Evolutionary conservation across 2,888 invertebrate genomes (phyloP).

Genomic region (Lochmaea crataegi): DNA sequence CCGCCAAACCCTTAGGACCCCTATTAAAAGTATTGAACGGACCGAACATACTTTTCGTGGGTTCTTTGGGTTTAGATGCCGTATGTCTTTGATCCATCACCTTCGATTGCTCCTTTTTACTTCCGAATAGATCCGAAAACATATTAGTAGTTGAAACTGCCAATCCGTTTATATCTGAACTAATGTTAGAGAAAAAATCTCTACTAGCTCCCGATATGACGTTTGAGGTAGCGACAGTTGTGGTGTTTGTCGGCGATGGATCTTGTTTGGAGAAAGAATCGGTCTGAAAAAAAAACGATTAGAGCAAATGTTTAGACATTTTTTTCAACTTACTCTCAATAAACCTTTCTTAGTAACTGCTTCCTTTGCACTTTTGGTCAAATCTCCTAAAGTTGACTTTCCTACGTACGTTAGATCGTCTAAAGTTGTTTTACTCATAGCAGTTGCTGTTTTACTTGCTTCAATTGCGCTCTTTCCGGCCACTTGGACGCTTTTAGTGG

Average conservation of each 20-base stretch:
- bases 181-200: constrained; percentile 91
- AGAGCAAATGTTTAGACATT: constrained; percentile 11
- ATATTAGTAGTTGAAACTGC: constrained; percentile 94
- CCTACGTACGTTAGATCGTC: constrained; percentile 91
- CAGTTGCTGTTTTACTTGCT: constrained; percentile 89
- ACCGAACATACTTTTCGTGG: constrained; percentile 72
- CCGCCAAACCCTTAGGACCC: constrained; percentile 86
- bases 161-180: constrained; percentile 91
- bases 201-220: constrained; percentile 77
- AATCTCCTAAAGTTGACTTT: constrained; percentile 89
- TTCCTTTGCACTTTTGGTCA: constrained; percentile 92
- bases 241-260: constrained; percentile 69
- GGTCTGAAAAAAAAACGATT: constrained; percentile 49
- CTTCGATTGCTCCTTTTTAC: constrained; percentile 66
- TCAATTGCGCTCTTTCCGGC: constrained; percentile 87
- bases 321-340: constrained; percentile 71
- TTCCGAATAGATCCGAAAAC: constrained; percentile 94
- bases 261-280: constrained; percentile 62
- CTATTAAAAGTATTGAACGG: constrained; percentile 83
- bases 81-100: constrained; percentile 53
- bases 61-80: constrained; percentile 61
- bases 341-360: constrained; percentile 87
- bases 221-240: constrained; percentile 73
- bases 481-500: constrained; percentile 84
- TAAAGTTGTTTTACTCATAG: constrained; percentile 87